Conservation (phyloP, 1,140 invertebrate genomes). For the Eriosoma lanigerum region DNA sequence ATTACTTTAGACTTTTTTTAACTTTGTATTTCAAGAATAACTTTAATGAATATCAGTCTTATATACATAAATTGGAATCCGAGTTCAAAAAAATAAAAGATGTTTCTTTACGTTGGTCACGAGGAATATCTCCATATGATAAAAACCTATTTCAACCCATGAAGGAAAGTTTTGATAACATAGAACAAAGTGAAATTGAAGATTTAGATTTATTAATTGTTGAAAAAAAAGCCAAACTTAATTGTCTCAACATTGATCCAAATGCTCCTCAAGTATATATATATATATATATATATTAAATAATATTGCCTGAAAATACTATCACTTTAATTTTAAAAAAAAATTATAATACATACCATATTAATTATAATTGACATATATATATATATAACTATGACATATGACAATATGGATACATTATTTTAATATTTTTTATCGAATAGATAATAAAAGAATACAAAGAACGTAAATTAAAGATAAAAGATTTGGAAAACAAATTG, state of each 20-base stretch:
- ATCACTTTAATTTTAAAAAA: too few relatives aligned
- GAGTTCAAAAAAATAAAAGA: not conserved
- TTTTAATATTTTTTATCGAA: not conserved
- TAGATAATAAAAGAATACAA: slow-evolving; percentile 36
- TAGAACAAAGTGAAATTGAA: not conserved
- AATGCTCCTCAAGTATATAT: slow-evolving; percentile 32
- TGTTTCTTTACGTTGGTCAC: not conserved
- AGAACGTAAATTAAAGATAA: slow-evolving; percentile 7
- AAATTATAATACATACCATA: too few relatives aligned
- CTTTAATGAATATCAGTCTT: not conserved
- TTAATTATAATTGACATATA: too few relatives aligned
- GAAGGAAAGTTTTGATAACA: not conserved
- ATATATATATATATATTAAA: not conserved
- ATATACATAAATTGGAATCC: slow-evolving; percentile 3
- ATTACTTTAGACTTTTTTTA: not conserved
- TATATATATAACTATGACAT: too few relatives aligned
- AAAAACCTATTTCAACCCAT: not conserved
- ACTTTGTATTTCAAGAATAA: not conserved
- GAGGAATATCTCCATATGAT: slow-evolving; percentile 24
- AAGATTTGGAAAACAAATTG: slow-evolving; percentile 9
- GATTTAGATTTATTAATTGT: slow-evolving; percentile 34
- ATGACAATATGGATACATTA: not conserved
- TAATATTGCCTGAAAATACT: not conserved
- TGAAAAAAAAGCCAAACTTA: slow-evolving; percentile 29
- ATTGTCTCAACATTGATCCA: slow-evolving; percentile 16